Base-by-base conservation (phyloP, 2,888 invertebrate species). In the Spilosoma lubricipeda region DNA sequence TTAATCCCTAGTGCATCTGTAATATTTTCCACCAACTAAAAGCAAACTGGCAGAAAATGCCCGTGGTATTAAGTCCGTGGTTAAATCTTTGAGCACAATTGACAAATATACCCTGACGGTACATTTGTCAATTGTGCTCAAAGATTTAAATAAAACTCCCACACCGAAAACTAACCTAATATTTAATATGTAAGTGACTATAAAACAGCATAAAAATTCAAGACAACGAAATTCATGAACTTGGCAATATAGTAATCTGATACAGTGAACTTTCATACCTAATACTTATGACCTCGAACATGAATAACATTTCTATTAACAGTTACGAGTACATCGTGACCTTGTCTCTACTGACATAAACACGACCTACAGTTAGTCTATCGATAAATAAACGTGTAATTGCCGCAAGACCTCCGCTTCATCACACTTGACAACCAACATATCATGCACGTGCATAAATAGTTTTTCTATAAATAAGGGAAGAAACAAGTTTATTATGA, bases 291-390 rank as follows among this genome's bases (percentile, higher is more conserved):
- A 79, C 84, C 84, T 85, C 76, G 78, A 13, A 73, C 56, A 52
- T 39, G 67, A 75, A 78, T 77, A 78, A 73, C 76, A 79, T 76
- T 80, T 67, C 71, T 73, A 72, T 76, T 77, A 85, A 76, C 76
- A 74, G 80, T 79, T 80, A 76, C 52, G 52, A 56, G 52, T 56
- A 56, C 39, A 68, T 45, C 15, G 71, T 9, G 77, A 80, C 84
- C 85, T 84, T 85, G 85, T 70, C 74, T 70, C 73, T 70, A 74
- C 81, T 81, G 77, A 81, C 83, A 83, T 76, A 75, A 78, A 84
- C 73, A 78, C 73, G 69, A 72, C 42, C 70, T 63, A 70, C 56
- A 70, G 39, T 70, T 39, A 9, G 78, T 70, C 39, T 36, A 69
- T 76, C 71, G 72, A 82, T 78, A 80, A 77, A 78, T 76, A 70